Evolutionary conservation across 2,113 vertebrate species (phyloP).

Genomic region (Erpornis zantholeuca): DNA sequence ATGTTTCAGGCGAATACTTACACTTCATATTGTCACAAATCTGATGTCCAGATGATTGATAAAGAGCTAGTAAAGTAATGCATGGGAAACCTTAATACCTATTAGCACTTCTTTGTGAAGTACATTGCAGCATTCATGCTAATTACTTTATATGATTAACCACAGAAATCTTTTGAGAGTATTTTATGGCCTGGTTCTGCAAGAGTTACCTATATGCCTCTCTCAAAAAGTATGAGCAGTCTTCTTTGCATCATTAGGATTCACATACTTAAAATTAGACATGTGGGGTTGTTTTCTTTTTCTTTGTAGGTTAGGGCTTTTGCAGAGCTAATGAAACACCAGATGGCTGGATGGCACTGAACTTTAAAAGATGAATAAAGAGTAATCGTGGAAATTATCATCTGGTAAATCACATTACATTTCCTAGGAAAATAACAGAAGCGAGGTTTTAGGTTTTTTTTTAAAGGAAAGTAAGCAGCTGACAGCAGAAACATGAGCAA

Average conservation of each 20-base stretch:
- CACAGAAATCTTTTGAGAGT: background rate
- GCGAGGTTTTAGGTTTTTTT: background rate
- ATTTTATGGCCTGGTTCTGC: background rate
- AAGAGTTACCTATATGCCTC: background rate
- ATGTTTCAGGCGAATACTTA: background rate
- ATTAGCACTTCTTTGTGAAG: background rate
- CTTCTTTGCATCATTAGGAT: background rate
- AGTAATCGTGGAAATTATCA: slow-evolving; percentile 23
- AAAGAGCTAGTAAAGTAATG: background rate
- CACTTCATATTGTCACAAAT: background rate
- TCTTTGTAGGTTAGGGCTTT: background rate
- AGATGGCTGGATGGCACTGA: slow-evolving; percentile 49
- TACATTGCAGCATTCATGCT: background rate
- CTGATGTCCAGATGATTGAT: background rate
- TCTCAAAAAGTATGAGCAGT: slow-evolving; percentile 17
- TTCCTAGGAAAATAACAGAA: slow-evolving; percentile 4
- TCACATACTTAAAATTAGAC: slow-evolving; percentile 33
- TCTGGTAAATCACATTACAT: slow-evolving; percentile 26
- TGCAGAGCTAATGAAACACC: slow-evolving; percentile 40
- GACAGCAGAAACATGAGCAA: background rate
- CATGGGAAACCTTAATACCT: background rate
- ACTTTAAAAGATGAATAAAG: slow-evolving; percentile 46
- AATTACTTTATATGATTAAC: background rate
- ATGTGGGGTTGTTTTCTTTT: background rate
- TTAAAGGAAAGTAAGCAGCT: background rate